A percentile compares a stretch with the other conserved stretches of the same genome.
Evolutionary conservation across 2,888 invertebrate species (phyloP).

Genomic region (Epinotia ramella): DNA sequence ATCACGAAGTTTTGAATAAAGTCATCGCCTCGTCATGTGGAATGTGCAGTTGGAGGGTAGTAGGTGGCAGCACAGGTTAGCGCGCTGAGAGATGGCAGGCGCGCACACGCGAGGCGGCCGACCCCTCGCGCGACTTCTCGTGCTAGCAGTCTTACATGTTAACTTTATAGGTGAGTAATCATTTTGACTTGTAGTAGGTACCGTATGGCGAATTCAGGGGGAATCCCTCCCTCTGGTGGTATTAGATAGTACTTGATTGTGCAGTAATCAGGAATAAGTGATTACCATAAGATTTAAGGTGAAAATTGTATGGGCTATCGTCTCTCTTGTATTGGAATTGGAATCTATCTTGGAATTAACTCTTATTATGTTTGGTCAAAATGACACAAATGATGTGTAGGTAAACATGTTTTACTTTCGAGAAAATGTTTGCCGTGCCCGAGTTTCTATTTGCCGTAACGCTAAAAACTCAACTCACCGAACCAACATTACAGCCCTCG

Average conservation of each 20-base stretch:
- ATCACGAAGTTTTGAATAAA: constrained; percentile 51
- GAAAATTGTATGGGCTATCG: no score
- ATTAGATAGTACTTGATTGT: no score
- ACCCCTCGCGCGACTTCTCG: constrained; percentile 76
- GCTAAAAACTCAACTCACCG: no score
- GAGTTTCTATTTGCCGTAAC: background rate
- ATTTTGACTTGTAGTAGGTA: background rate
- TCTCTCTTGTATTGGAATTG: no score
- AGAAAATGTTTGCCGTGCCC: background rate
- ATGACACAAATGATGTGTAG: background rate
- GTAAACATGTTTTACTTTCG: background rate
- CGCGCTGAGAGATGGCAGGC: constrained; percentile 76
- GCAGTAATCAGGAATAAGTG: no score
- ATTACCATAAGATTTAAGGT: no score
- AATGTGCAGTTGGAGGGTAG: constrained; percentile 58
- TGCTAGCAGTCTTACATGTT: constrained; percentile 76
- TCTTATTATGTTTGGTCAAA: no score
- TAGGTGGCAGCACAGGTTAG: constrained; percentile 74
- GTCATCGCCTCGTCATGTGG: constrained; percentile 48
- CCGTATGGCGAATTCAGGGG: no score
- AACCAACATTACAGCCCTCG: no score
- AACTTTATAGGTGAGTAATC: constrained; percentile 78
- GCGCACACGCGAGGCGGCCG: constrained; percentile 69
- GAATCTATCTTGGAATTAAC: no score
- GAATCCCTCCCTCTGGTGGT: no score